A percentile compares a stretch with the other conserved stretches of the same genome.
Conservation (phyloP, 2,797 vertebrate genomes). For the Aratinga solstitialis region DNA sequence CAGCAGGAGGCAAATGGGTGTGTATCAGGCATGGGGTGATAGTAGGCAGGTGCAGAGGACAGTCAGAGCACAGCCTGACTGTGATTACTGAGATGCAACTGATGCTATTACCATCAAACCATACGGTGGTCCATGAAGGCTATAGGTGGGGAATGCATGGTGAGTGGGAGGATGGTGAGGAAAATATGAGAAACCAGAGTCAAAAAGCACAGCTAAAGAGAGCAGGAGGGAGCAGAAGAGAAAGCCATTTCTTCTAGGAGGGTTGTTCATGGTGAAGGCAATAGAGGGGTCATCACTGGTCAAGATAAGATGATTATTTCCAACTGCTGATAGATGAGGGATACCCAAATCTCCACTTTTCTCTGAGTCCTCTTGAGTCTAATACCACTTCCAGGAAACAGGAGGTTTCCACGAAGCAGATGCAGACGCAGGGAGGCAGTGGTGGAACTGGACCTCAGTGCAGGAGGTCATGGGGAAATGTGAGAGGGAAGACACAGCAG, state of each 20-base stretch:
- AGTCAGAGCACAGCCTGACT: neutral
- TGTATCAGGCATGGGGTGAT: neutral
- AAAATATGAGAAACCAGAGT: neutral
- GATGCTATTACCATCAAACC: neutral
- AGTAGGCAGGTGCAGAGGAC: neutral
- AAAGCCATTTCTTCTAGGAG: neutral
- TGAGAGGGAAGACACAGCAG: neutral
- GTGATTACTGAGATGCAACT: neutral
- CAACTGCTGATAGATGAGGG: neutral
- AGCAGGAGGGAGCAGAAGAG: neutral
- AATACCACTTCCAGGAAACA: neutral
- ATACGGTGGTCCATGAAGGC: accelerated
- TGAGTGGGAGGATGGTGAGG: no score
- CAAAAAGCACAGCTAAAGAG: neutral
- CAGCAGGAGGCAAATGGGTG: neutral
- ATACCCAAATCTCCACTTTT: neutral
- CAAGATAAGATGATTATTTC: neutral
- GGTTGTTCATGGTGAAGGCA: neutral
- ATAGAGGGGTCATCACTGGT: neutral
- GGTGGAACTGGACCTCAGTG: neutral
- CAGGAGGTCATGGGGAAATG: neutral
- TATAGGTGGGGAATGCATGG: neutral
- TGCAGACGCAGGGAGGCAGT: neutral
- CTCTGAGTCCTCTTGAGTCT: neutral
- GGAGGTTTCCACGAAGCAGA: neutral